Evolutionary conservation across 2,888 invertebrate species (phyloP).

Genomic region (Hyles lineata): DNA sequence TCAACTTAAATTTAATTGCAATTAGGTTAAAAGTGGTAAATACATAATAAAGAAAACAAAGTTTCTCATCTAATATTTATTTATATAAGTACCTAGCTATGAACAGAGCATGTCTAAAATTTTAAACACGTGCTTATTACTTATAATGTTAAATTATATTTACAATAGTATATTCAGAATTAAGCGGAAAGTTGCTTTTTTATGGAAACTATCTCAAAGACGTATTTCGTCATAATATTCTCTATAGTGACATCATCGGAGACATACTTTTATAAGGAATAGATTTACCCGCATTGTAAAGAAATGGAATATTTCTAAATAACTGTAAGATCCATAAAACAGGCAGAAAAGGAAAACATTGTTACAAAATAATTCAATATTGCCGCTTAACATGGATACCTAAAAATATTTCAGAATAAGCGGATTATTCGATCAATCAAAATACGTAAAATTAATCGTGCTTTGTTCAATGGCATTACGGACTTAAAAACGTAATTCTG

Average conservation of each 20-base stretch:
- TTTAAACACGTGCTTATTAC: conserved; percentile 36
- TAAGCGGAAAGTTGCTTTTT: not conserved
- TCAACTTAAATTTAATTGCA: conserved; percentile 11
- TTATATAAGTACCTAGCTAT: conserved; percentile 64
- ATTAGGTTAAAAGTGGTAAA: not conserved
- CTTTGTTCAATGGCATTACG: not conserved
- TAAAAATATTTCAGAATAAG: too few species aligned
- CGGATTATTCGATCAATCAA: not conserved
- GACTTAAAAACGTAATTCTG: not conserved
- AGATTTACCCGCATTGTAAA: too few species aligned
- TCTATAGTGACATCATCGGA: too few species aligned
- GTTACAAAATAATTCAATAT: too few species aligned
- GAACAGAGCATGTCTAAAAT: conserved; percentile 54
- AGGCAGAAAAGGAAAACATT: too few species aligned
- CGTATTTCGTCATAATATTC: not conserved
- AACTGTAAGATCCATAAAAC: too few species aligned
- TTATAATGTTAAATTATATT: conserved; percentile 28
- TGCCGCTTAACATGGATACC: too few species aligned
- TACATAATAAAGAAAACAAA: conserved; percentile 29
- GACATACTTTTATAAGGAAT: too few species aligned
- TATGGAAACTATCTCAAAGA: not conserved
- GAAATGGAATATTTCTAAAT: too few species aligned
- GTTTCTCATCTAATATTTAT: conserved; percentile 52
- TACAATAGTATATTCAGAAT: conserved; percentile 29
- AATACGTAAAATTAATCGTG: not conserved